A percentile compares a stretch with the other conserved stretches of the same genome.
Conservation (phyloP, 2,888 invertebrate species). For the Ophion slaviceki region DNA sequence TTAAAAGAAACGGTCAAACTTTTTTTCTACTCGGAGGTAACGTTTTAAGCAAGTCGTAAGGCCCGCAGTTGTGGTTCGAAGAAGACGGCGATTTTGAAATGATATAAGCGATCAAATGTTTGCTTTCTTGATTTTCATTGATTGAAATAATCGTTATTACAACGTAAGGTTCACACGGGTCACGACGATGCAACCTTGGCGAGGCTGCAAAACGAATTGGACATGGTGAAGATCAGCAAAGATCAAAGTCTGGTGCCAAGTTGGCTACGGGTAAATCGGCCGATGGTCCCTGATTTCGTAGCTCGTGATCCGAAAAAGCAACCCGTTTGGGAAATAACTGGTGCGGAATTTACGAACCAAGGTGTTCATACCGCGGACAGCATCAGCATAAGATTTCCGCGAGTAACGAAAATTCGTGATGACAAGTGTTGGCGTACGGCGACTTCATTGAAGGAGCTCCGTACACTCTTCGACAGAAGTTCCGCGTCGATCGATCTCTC, state of each 20-base stretch:
- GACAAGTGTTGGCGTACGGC: slow-evolving; percentile 95
- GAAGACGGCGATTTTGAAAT: too few relatives aligned
- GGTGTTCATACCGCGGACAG: slow-evolving; percentile 96
- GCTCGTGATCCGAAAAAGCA: slow-evolving; percentile 92
- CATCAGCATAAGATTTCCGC: slow-evolving; percentile 96
- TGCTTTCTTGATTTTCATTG: not conserved
- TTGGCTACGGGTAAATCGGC: slow-evolving; percentile 93
- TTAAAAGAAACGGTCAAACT: too few relatives aligned
- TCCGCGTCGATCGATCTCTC: slow-evolving; percentile 78
- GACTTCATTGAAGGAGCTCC: slow-evolving; percentile 91
- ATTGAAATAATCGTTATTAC: not conserved
- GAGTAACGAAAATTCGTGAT: slow-evolving; percentile 91
- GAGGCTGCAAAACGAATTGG: slow-evolving; percentile 88
- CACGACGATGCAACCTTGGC: slow-evolving; percentile 95
- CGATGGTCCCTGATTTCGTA: slow-evolving; percentile 95
- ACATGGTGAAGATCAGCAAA: slow-evolving; percentile 93
- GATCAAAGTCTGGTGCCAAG: slow-evolving; percentile 89
- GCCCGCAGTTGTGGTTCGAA: too few relatives aligned
- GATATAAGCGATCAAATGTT: not conserved
- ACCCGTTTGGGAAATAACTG: slow-evolving; percentile 98
- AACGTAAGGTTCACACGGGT: slow-evolving; percentile 88
- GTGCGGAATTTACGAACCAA: slow-evolving; percentile 91
- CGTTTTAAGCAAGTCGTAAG: too few relatives aligned
- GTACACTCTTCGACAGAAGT: slow-evolving; percentile 87
- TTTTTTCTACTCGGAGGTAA: too few relatives aligned